phyloP scores from a whole-genome alignment of 2,113 vertebrate species.

The Cisticola juncidis region DNA sequence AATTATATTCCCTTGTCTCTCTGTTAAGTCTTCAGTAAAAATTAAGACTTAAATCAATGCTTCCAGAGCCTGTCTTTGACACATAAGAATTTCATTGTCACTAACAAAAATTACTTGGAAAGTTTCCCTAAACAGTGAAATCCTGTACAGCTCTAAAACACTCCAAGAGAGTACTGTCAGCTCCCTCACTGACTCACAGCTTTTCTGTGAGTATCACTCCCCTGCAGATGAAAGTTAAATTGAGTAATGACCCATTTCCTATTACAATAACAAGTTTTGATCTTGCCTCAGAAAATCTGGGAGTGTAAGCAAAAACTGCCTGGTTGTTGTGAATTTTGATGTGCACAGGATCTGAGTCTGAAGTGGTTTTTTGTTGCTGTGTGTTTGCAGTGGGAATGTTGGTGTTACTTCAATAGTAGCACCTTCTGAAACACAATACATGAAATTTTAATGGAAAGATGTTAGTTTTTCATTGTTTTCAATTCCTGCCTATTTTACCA shows the following conservation, averaged over 20 bases:
- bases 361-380: not conserved
- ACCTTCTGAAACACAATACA: not conserved
- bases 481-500: not conserved
- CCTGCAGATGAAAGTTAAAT: slow-evolving; percentile 9
- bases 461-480: not conserved
- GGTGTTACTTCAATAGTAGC: not conserved
- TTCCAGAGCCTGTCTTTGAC: not conserved
- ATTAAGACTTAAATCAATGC: not conserved
- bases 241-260: slow-evolving; percentile 34
- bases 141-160: not conserved
- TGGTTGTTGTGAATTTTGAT: not conserved
- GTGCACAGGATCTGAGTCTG: not conserved
- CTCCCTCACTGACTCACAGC: not conserved
- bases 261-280: not conserved
- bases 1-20: not conserved
- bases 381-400: not conserved
- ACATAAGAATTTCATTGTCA: not conserved
- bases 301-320: not conserved
- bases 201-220: not conserved
- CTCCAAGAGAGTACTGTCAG: not conserved
- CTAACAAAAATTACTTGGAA: not conserved
- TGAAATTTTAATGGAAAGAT: not conserved
- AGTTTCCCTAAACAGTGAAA: not conserved
- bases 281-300: not conserved
- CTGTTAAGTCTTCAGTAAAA: not conserved